These are phyloP conservation scores for Eledona agricola DNA, from an alignment of 2,888 invertebrate species.

Conservation along the genomic window DNA sequence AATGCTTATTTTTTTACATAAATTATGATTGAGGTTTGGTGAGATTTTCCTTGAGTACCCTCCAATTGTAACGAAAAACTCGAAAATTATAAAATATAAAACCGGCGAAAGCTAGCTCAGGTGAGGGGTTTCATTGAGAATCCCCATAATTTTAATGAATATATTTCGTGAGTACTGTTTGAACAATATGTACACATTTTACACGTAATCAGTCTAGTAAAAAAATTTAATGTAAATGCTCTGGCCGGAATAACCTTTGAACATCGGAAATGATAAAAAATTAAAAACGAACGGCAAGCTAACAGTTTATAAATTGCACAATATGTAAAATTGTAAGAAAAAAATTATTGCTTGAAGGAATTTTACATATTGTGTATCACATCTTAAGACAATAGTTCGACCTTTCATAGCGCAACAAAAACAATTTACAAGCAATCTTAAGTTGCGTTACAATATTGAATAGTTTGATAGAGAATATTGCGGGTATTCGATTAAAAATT, in stretches of 20 bases:
- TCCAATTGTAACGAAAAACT: slow-evolving; percentile 3
- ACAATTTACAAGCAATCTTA: too few relatives aligned
- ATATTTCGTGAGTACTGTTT: slow-evolving; percentile 25
- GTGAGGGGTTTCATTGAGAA: too few relatives aligned
- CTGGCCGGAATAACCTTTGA: slow-evolving; percentile 43
- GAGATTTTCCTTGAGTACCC: too few relatives aligned
- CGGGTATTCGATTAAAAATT: slow-evolving; percentile 15
- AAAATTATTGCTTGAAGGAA: slow-evolving; percentile 3
- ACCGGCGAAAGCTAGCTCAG: too few relatives aligned
- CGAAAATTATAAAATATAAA: too few relatives aligned
- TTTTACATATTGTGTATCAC: slow-evolving; percentile 33
- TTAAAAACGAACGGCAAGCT: slow-evolving; percentile 25
- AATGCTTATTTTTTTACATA: slow-evolving; percentile 31
- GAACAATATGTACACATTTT: slow-evolving; percentile 42
- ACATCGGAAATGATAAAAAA: slow-evolving; percentile 9
- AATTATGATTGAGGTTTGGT: slow-evolving; percentile 26
- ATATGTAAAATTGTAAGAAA: slow-evolving; percentile 24
- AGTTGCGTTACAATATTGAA: slow-evolving; percentile 13
- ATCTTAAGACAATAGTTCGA: too few relatives aligned
- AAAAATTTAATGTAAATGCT: slow-evolving; percentile 39
- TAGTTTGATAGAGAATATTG: slow-evolving; percentile 24
- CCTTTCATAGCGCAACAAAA: too few relatives aligned
- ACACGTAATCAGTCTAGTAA: slow-evolving; percentile 45
- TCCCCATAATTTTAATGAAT: slow-evolving; percentile 28
- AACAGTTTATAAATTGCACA: slow-evolving; percentile 28